Conservation (phyloP, 2,888 invertebrate genomes). For the Caenorhabditis afra region DNA sequence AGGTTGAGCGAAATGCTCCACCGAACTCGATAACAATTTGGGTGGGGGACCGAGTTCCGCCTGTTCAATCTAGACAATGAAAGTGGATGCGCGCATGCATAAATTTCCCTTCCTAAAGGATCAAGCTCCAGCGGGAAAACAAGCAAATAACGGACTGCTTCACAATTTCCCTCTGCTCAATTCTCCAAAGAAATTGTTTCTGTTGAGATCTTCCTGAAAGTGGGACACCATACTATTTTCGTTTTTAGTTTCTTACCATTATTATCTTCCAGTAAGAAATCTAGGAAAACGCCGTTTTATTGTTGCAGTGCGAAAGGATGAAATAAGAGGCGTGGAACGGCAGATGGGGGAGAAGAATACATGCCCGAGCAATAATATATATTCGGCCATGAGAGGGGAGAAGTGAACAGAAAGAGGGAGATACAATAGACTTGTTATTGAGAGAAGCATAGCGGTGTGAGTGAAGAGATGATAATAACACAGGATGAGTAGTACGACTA, state of each 20-base stretch:
- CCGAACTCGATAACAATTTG: too few species aligned
- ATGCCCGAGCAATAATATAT: slow-evolving; percentile 28
- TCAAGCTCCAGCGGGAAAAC: slow-evolving; percentile 2
- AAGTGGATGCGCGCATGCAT: slow-evolving; percentile 7
- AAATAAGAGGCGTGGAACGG: slow-evolving; percentile 9
- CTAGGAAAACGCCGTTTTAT: too few species aligned
- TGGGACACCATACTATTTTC: too few species aligned
- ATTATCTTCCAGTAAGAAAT: too few species aligned
- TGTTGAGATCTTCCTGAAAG: too few species aligned
- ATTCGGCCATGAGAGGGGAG: slow-evolving; percentile 13
- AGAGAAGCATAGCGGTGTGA: neutral
- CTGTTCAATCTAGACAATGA: slow-evolving; percentile 5
- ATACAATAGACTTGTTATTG: slow-evolving; percentile 51
- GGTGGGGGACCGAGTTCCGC: neutral
- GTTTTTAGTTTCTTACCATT: too few species aligned
- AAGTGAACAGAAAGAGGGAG: slow-evolving; percentile 13
- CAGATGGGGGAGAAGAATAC: slow-evolving; percentile 6
- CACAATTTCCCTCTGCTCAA: neutral
- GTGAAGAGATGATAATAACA: slow-evolving; percentile 30
- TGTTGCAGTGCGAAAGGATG: neutral
- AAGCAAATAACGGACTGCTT: slow-evolving; percentile 2
- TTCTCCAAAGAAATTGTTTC: too few species aligned
- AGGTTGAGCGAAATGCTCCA: too few species aligned
- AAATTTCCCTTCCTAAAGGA: neutral
- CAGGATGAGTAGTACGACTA: slow-evolving; percentile 17